phyloP scores from a whole-genome alignment of 1,140 invertebrate genomes.

The Achatina immaculata region DNA sequence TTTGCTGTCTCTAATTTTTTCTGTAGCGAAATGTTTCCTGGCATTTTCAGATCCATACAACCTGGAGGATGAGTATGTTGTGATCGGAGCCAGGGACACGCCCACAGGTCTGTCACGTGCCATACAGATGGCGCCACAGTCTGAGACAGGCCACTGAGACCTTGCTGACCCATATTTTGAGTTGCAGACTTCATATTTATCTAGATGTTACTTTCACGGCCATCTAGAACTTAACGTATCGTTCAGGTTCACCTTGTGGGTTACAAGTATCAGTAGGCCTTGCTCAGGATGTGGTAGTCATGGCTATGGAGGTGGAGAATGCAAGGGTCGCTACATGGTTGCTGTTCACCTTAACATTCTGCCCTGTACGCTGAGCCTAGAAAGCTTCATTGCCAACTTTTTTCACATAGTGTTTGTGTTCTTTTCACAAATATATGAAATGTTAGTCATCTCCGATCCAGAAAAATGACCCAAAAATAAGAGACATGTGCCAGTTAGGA shows the following conservation, averaged over 20 bases:
- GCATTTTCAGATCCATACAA: conserved; percentile 19
- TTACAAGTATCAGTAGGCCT: not conserved
- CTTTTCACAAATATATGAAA: not conserved
- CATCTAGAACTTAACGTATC: not conserved
- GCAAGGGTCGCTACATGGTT: too few species aligned
- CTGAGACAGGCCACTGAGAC: too few species aligned
- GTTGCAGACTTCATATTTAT: not conserved
- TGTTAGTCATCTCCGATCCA: not conserved
- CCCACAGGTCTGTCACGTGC: conserved; percentile 6
- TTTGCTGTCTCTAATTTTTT: too few species aligned
- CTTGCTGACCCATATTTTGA: not conserved
- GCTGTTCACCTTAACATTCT: too few species aligned
- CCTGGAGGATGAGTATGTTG: conserved; percentile 21
- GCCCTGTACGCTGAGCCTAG: too few species aligned
- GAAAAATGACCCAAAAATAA: too few species aligned
- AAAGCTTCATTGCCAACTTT: too few species aligned
- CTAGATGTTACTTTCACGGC: not conserved
- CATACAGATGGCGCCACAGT: too few species aligned
- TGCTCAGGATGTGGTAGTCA: not conserved
- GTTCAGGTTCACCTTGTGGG: not conserved
- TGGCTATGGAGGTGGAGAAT: not conserved
- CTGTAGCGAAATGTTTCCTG: not conserved
- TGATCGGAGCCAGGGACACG: conserved; percentile 15
- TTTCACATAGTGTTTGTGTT: too few species aligned
- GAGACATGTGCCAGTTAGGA: too few species aligned